Evolutionary conservation across 2,888 invertebrate genomes (phyloP).

Genomic region (Brassicogethes aeneus): DNA sequence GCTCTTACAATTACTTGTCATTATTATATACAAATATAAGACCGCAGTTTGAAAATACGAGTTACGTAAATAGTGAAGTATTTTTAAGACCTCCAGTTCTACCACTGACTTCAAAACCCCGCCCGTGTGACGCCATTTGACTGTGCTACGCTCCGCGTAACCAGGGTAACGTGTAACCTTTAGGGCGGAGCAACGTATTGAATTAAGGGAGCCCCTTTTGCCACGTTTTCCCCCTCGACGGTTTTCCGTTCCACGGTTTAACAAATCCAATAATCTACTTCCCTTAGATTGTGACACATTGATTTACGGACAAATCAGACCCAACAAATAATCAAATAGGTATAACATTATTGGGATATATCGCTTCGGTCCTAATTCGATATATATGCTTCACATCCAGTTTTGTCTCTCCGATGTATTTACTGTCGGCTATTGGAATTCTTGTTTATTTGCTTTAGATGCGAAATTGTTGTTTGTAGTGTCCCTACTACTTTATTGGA

Average conservation of each 20-base stretch:
- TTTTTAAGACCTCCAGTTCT: background rate
- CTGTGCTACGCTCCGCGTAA: conserved; percentile 23
- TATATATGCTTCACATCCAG: no score
- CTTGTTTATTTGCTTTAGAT: no score
- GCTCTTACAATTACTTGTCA: no score
- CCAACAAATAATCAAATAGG: conserved; percentile 33
- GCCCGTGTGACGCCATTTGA: conserved; percentile 33
- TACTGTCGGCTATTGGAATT: no score
- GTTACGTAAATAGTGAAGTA: no score
- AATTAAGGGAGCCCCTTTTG: conserved; percentile 19
- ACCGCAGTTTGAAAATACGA: no score
- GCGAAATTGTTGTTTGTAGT: no score
- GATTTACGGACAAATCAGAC: conserved; percentile 37
- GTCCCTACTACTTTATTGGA: no score
- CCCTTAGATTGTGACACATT: conserved; percentile 37
- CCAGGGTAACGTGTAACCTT: conserved; percentile 34
- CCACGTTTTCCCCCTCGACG: conserved; percentile 6
- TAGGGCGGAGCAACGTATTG: conserved; percentile 32
- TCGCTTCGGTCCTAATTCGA: no score
- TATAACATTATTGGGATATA: conserved; percentile 9
- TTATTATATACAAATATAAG: no score
- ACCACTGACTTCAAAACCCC: conserved; percentile 13
- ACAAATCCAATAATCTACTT: conserved; percentile 38
- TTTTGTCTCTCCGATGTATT: no score
- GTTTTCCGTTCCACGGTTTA: conserved; percentile 19